phyloP scores from a whole-genome alignment of 1,140 invertebrate species.

The Sitobion miscanthi region DNA sequence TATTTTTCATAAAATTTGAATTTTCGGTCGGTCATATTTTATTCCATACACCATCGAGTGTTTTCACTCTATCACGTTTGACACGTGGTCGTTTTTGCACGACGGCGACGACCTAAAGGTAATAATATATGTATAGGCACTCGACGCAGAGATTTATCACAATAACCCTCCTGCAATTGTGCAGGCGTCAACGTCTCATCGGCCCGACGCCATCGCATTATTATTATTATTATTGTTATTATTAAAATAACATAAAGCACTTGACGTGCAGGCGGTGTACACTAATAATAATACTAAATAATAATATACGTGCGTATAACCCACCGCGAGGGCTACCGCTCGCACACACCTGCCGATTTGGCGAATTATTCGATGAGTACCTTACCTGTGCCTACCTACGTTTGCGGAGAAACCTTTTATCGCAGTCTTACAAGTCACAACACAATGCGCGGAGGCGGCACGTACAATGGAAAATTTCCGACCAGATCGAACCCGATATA shows the following conservation, averaged over 20 bases:
- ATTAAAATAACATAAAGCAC: slow-evolving; percentile 17
- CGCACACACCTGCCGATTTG: not conserved
- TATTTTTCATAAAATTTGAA: not conserved
- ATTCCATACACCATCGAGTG: not conserved
- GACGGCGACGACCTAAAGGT: not conserved
- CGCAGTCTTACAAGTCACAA: slow-evolving; percentile 1
- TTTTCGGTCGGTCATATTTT: not conserved
- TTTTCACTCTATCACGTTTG: not conserved
- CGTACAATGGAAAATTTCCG: not conserved
- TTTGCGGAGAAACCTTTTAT: not conserved
- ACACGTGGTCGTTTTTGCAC: not conserved
- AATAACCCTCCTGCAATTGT: slow-evolving; percentile 29
- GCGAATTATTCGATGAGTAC: not conserved
- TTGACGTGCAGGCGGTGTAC: not conserved
- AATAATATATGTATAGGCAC: not conserved
- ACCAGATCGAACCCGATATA: slow-evolving; percentile 16
- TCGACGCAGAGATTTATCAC: not conserved
- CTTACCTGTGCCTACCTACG: not conserved
- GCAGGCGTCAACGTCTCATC: slow-evolving; percentile 27
- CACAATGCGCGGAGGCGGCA: not conserved
- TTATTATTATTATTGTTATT: slow-evolving; percentile 15
- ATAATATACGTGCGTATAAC: not conserved
- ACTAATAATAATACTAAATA: not conserved
- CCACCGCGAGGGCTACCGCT: not conserved
- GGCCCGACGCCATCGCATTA: not conserved